These are phyloP conservation scores for Parotocinclus haroldoi DNA, from an alignment of 2,797 vertebrate species.

Conservation along the genomic window DNA sequence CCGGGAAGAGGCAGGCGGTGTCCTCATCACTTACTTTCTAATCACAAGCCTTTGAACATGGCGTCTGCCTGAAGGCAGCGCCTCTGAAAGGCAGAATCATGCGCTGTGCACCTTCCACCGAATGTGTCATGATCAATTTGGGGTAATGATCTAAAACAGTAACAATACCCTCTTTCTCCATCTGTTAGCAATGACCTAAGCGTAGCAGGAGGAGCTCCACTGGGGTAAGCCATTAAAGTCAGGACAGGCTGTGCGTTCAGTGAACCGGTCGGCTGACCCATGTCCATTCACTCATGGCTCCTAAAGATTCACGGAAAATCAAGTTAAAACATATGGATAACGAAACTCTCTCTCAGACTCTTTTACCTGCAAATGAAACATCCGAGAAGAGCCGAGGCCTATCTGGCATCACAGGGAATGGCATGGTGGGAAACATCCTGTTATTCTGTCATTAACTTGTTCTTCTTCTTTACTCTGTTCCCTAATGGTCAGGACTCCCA, in stretches of 20 bases:
- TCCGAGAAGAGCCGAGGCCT: no score
- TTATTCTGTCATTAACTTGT: no score
- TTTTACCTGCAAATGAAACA: no score
- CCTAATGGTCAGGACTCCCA: no score
- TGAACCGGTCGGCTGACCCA: background rate
- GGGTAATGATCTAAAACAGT: constrained; percentile 34
- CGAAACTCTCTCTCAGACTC: no score
- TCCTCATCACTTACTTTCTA: constrained; percentile 40
- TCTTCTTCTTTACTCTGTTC: no score
- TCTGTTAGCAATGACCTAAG: constrained; percentile 27
- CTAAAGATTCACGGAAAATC: no score
- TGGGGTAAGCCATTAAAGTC: background rate
- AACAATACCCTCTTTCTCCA: constrained; percentile 24
- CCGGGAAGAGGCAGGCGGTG: constrained; percentile 6
- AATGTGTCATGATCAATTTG: constrained; percentile 39
- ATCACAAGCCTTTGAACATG: constrained; percentile 43
- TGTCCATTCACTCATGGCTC: no score
- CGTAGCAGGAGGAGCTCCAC: constrained; percentile 16
- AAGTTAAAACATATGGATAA: no score
- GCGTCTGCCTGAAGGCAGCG: constrained; percentile 19
- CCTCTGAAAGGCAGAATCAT: constrained; percentile 28
- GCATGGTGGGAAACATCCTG: no score
- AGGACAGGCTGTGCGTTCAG: background rate
- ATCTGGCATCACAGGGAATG: no score
- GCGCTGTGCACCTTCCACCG: constrained; percentile 23